Evolutionary conservation across 1,140 invertebrate species (phyloP), one percentile per base, ranked within the genome.

Genomic region (Dendroctonus valens): DNA sequence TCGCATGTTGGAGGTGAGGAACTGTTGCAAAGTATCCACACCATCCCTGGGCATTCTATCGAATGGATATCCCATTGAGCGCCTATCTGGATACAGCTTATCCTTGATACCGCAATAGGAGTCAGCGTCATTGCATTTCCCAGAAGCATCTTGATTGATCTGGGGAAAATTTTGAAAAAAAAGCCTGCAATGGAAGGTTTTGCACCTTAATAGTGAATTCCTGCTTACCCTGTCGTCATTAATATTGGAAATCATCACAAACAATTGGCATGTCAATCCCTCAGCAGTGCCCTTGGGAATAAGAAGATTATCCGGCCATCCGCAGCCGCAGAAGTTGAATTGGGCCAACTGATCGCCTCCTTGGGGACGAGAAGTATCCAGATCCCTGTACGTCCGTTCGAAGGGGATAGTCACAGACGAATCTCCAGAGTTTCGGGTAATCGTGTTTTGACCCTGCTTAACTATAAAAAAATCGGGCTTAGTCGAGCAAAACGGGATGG

Each of bases 281-380:
- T 84, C 82, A 3, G 81, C 76, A 4, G 78, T 85, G 37, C 92
- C 92, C 77, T 88, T 90, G 0, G 91, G 88, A 37, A 92, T 75
- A 1, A 94, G 81, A 87, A 94, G 86, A 75, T 94, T 91, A 51
- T 92, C 86, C 1, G 92, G 92, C 91, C 91, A 93, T 50, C 92
- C 92, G 76, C 91, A 94, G 41, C 91, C 91, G 77, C 92, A 93
- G 82, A 89, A 91, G 76, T 90, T 88, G 78, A 87, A 89, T 72
- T 84, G 81, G 0, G 82, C 81, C 41, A 85, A 81, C 2, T 80
- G 75, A 3, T 82, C 73, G 0, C 76, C 74, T 5, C 83, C 84
- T 0, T 79, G 78, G 4, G 86, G 85, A 8, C 66, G 80, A 54
- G 77, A 82, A 0, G 76, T 73, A 0, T 84, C 81, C 57, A 89